A percentile compares a stretch with the other conserved stretches of the same genome.
These are phyloP conservation scores for Alethe castanea DNA, from an alignment of 2,113 vertebrate genomes.

Conservation along the genomic window DNA sequence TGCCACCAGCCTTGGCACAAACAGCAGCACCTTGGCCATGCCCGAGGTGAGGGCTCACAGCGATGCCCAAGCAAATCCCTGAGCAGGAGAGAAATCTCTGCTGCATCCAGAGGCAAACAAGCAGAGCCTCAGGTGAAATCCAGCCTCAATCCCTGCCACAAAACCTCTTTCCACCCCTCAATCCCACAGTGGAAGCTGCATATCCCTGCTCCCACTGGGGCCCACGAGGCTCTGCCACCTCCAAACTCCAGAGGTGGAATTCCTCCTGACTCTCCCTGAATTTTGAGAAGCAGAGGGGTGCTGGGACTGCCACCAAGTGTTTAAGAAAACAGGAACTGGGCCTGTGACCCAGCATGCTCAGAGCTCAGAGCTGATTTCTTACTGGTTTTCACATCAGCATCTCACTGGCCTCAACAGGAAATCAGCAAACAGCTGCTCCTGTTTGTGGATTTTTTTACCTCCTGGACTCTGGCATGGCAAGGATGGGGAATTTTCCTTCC, in stretches of 20 bases:
- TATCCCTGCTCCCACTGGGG: rapidly evolving
- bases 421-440: neutral
- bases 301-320: neutral
- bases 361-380: neutral
- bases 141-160: neutral
- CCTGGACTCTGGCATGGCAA: neutral
- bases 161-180: rapidly evolving
- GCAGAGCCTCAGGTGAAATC: neutral
- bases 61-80: neutral
- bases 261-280: neutral
- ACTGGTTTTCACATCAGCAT: neutral
- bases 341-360: neutral
- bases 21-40: neutral
- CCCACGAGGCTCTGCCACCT: neutral
- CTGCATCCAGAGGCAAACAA: neutral
- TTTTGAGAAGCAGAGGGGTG: neutral
- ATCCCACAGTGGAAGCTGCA: neutral
- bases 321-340: neutral
- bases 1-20: neutral
- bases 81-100: neutral
- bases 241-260: neutral
- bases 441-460: neutral
- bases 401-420: neutral
- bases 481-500: neutral
- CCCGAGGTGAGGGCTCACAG: neutral